Base-by-base conservation (phyloP, 2,797 vertebrate genomes). In the Galaxias olidus region DNA sequence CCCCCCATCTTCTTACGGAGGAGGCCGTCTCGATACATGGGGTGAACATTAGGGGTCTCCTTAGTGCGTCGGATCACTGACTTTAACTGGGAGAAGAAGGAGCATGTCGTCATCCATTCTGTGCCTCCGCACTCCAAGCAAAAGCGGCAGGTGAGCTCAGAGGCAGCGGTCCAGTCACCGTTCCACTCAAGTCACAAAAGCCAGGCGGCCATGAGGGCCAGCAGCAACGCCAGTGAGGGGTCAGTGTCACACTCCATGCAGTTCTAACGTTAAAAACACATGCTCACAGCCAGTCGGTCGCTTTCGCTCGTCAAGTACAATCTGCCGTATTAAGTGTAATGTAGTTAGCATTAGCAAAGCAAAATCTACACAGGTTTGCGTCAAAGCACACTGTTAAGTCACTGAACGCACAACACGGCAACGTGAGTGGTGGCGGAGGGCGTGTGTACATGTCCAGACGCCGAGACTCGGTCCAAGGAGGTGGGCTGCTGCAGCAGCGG, bases 1-100 rank as follows among this genome's bases (percentile, higher is more conserved):
- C n/a, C n/a, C n/a, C n/a, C n/a, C n/a, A n/a, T n/a, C n/a, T n/a
- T n/a, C n/a, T n/a, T n/a, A n/a, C n/a, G 91, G 82, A 95, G 89
- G 68, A 95, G 84, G 61, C 92, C 92, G 8, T 98, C 95, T 47
- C 94, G 94, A 85, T 86, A 96, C 96, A 98, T 96, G 41, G 97
- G 97, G 81, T 98, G 97, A 48, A 96, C 94, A 9, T 97, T 95
- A 46, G 91, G 47, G 0, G 93, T 94, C 88, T 98, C 95, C 90
- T 94, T 96, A 78, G 96, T 98, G 87, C 95, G 95, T 80, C 93
- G 94, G 88, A 99, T 98, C 83, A 98, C 94, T 18, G 95, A 96
- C 83, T 97, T 95, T 83, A 98, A 95, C 96, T 99, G 77, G 88
- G 82, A 83, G 88, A 80, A 30, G 20, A 41, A 9, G 18, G 14